A percentile compares a stretch with the other conserved stretches of the same genome.
phyloP scores from a whole-genome alignment of 2,113 vertebrate genomes.

The Rhinopomastus cyanomelas region DNA sequence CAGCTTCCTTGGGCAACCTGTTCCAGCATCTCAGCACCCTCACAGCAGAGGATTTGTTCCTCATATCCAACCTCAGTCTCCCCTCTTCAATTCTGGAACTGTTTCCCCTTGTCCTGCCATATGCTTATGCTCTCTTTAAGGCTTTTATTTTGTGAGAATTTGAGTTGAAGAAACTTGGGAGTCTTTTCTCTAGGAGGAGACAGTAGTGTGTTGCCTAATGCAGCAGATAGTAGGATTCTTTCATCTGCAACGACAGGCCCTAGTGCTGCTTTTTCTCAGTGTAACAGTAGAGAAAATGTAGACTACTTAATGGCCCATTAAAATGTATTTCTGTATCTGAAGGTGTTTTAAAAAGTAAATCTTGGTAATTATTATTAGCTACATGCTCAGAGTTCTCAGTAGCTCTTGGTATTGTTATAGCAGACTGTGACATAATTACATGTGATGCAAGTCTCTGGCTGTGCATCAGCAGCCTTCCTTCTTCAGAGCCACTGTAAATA shows the following conservation, averaged over 20 bases:
- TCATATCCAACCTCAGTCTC: no score
- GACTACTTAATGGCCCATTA: not conserved
- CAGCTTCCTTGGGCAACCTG: no score
- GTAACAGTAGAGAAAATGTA: not conserved
- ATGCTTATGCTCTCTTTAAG: not conserved
- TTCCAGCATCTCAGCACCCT: no score
- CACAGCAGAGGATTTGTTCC: no score
- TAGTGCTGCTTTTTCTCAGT: not conserved
- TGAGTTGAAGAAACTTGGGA: not conserved
- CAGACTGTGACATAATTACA: not conserved
- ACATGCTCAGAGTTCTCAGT: not conserved
- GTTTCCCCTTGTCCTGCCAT: no score
- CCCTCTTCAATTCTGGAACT: no score
- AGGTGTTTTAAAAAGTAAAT: not conserved
- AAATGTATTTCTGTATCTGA: not conserved
- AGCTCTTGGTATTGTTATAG: not conserved
- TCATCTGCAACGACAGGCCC: not conserved
- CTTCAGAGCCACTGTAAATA: constrained; percentile 13
- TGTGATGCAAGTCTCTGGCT: not conserved
- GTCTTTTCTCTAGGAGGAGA: not conserved
- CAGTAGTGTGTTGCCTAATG: not conserved
- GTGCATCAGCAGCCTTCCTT: not conserved
- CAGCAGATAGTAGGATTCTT: not conserved
- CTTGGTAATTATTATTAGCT: not conserved
- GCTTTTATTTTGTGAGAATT: not conserved